Evolutionary conservation across 2,888 invertebrate species (phyloP).

Genomic region (Himalopsyche japonica): DNA sequence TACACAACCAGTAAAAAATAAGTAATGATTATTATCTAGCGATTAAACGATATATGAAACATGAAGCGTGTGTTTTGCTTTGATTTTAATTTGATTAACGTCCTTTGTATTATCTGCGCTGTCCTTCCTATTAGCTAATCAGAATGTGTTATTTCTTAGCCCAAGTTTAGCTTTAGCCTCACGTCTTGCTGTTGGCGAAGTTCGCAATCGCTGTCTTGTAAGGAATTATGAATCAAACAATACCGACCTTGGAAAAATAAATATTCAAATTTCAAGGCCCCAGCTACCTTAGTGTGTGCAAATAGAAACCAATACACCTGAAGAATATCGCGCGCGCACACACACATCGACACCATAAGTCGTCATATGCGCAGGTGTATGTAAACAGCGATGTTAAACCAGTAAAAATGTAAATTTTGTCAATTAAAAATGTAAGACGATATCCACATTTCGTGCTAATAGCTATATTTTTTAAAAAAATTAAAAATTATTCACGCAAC

Average conservation of each 20-base stretch:
- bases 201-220: constrained; percentile 5
- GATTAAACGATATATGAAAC: too few species aligned
- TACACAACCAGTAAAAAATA: too few species aligned
- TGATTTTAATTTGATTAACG: too few species aligned
- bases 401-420: too few species aligned
- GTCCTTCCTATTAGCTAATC: neutral
- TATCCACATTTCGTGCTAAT: too few species aligned
- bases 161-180: neutral
- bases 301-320: constrained; percentile 23
- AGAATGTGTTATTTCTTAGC: neutral
- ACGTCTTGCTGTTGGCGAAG: neutral
- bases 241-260: constrained; percentile 38
- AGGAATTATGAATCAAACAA: constrained; percentile 33
- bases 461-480: too few species aligned
- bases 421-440: too few species aligned
- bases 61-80: too few species aligned
- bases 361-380: neutral
- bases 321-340: constrained; percentile 5
- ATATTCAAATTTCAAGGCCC: constrained; percentile 39
- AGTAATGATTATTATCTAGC: too few species aligned
- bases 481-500: too few species aligned
- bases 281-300: constrained; percentile 23
- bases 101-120: too few species aligned
- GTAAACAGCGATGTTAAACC: neutral
- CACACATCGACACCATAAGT: neutral